phyloP scores from a whole-genome alignment of 30 jellyfish, hydroid and myxozoan species.

The Clytia hemisphaerica region DNA sequence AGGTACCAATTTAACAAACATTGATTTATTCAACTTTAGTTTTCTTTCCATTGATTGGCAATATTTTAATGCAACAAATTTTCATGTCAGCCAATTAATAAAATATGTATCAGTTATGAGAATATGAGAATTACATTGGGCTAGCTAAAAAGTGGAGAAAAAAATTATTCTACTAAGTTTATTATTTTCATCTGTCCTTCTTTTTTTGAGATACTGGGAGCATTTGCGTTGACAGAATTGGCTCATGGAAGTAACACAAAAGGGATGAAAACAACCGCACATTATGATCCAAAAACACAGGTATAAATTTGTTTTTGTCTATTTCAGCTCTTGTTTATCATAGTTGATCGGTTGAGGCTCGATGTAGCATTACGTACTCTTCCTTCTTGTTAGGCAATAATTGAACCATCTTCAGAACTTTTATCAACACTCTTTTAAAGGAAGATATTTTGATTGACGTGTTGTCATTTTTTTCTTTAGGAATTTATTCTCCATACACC shows the following conservation, averaged over 20 bases:
- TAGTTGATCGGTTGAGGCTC: not conserved
- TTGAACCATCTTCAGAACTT: not conserved
- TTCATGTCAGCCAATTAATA: not conserved
- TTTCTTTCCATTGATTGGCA: not conserved
- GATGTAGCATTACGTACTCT: not conserved
- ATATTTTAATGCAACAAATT: not conserved
- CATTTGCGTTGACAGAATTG: conserved; percentile 86
- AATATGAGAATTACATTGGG: too few species aligned
- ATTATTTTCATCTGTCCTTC: not conserved
- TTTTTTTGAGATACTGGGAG: conserved; percentile 64
- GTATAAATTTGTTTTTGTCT: conserved; percentile 10
- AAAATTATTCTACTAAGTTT: too few species aligned
- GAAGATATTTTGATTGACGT: not conserved
- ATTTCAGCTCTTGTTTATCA: not conserved
- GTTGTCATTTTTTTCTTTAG: conserved; percentile 18
- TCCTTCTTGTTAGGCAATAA: not conserved
- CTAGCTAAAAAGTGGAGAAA: too few species aligned
- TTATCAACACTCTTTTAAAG: not conserved
- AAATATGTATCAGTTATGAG: too few species aligned
- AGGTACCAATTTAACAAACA: conserved; percentile 23
- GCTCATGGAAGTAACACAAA: conserved; percentile 93
- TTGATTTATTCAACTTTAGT: not conserved
- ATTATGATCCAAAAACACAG: conserved; percentile 79
- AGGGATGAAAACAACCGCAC: conserved; percentile 95
- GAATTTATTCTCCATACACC: conserved; percentile 85